Evolutionary conservation across 1,140 invertebrate genomes (phyloP).

Genomic region (Papilio polyxenes): DNA sequence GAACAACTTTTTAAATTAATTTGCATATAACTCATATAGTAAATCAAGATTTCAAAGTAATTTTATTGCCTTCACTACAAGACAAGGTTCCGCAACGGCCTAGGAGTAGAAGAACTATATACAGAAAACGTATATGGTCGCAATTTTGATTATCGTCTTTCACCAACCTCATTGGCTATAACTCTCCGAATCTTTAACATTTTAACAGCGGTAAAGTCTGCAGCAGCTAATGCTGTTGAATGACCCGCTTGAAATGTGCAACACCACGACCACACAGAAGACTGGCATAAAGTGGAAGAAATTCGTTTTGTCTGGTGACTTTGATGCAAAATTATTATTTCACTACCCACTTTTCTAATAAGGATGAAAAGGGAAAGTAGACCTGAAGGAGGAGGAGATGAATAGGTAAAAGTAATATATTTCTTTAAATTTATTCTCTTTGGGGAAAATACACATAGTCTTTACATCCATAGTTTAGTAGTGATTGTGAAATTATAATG

Average conservation of each 20-base stretch:
- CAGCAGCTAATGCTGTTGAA: background rate
- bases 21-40: constrained; percentile 23
- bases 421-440: too few relatives aligned
- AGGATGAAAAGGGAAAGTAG: too few relatives aligned
- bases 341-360: too few relatives aligned
- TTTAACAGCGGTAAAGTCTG: background rate
- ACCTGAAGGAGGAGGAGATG: too few relatives aligned
- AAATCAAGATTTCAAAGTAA: constrained; percentile 20
- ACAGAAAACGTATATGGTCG: background rate
- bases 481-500: background rate
- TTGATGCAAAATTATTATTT: too few relatives aligned
- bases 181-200: background rate
- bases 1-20: constrained; percentile 27
- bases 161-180: background rate
- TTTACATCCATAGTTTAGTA: too few relatives aligned
- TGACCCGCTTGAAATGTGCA: background rate
- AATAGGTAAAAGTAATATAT: too few relatives aligned
- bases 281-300: background rate
- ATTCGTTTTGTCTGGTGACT: too few relatives aligned
- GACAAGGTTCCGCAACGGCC: constrained; percentile 5
- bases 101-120: background rate
- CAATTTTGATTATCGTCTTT: background rate
- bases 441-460: too few relatives aligned
- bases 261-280: background rate
- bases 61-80: background rate